Evolutionary conservation across 2,113 vertebrate genomes (phyloP), one percentile per base, ranked within the genome.

Genomic region (Muscicapa adusta): DNA sequence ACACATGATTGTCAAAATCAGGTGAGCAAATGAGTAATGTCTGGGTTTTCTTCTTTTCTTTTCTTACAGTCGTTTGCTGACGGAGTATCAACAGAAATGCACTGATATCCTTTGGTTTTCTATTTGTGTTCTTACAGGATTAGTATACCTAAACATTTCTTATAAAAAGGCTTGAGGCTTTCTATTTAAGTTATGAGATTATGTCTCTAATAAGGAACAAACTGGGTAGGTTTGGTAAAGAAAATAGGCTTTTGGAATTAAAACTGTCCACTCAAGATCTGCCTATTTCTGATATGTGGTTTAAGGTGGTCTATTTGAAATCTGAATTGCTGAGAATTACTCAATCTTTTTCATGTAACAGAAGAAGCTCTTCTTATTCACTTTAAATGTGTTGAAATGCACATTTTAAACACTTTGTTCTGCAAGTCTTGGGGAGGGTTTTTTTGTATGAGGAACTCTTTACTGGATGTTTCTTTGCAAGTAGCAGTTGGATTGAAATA

Each of bases 21-120:
- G 3, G 8, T 74, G 18, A 77, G 57, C 81, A 91, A 84, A 86
- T 81, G 1, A 81, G 5, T 94, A 74, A 88, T 80, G 14, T 34
- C 17, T 82, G 29, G 5, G 5, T 31, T 56, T 42, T 56, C 76
- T 63, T 79, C 74, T 95, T 79, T 79, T 63, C 79, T 76, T 95
- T 71, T 97, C 60, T 97, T 97, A 34, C 97, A 99, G 98, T 95
- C 98, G 91, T 73, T 94, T 99, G 89, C 95, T 99, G 87, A 98
- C 97, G 25, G 98, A 99, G 28, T 99, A 99, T 93, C 98, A 98
- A 96, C 98, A 98, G 97, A 99, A 99, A 68, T 98, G 98, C 94
- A 98, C 98, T 96, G 98, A 99, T 99, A 99, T 99, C 98, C 98
- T 99, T 74, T 78, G 33, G 48, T 60, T 17, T 33, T 62, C 29